Base-by-base conservation (phyloP, 2,888 invertebrate species). In the Melolontha melolontha region DNA sequence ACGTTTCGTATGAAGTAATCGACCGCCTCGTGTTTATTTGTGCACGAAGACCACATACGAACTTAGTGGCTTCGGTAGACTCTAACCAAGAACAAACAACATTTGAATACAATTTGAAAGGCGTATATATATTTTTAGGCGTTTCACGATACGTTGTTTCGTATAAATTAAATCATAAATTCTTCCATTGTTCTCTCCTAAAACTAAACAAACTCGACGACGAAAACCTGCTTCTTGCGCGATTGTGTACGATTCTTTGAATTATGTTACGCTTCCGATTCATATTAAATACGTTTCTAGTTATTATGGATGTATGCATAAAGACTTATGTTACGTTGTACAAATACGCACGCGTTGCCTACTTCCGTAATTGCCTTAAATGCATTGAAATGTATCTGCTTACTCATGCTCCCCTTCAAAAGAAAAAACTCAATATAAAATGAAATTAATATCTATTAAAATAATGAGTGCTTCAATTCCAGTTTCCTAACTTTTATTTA, bases 91-190 rank as follows among this genome's bases (percentile, higher is more conserved):
- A 59, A 59, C 12, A 59, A 59, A 59, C 59, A 59, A 59, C 27
- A 59, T 59, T 59, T 59, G 44, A 59, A 59, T 59, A 59, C 59
- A 59, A 59, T 59, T 59, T 59, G 59, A 59, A 44, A 44, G 59
- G 59, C 47, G 44, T 59, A 44, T 59, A 34, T 22, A 22, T 34
- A 34, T 34, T 59, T 59, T 59, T 44, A 42, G 59, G 22, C 29
- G 47, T 16, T 29, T 44, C 44, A 42, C 29, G 44, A n/a, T 44
- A 59, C 16, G 59, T 22, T 44, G 17, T 29, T 44, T 17, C 10
- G 44, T 47, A 12, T 44, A 47, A 59, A 44, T 59, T 44, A 59
- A 44, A 29, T 59, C 59, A 27, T 59, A 59, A 59, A 47, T 59
- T 44, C 42, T 29, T 14, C 29, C 34, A 59, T 44, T 59, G 59